Conservation (phyloP, 2,113 vertebrate species). For the Dipodomys merriami region DNA sequence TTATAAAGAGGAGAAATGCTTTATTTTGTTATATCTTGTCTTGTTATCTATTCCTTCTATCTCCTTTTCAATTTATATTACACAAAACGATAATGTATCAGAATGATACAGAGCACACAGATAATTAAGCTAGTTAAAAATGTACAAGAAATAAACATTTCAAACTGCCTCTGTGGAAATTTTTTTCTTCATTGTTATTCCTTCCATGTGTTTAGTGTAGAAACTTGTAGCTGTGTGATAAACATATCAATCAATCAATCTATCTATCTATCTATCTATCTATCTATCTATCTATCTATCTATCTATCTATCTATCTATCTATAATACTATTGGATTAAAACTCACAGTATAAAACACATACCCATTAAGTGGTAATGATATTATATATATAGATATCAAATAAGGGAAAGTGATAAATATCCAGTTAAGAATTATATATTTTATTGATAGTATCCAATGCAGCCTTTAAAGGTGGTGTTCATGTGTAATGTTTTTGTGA, state of each 20-base stretch:
- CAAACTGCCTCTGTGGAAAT: not conserved
- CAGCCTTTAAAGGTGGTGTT: not conserved
- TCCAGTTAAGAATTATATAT: not conserved
- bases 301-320: too few relatives aligned
- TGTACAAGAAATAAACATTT: slow-evolving; percentile 8
- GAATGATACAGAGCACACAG: not conserved
- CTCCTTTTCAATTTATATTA: not conserved
- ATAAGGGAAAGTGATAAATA: not conserved
- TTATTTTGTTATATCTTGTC: not conserved
- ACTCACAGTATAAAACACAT: not conserved
- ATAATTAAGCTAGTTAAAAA: not conserved
- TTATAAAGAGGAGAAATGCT: not conserved
- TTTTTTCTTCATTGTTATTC: not conserved
- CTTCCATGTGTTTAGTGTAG: not conserved
- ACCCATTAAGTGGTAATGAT: not conserved
- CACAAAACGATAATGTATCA: not conserved
- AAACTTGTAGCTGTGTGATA: not conserved
- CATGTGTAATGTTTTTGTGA: not conserved
- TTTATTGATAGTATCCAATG: not conserved
- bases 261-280: too few relatives aligned
- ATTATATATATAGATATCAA: not conserved
- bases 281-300: too few relatives aligned
- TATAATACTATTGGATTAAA: not conserved
- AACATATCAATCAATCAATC: not conserved
- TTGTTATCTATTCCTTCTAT: not conserved